Base-by-base conservation (phyloP, 2,888 invertebrate genomes). In the Salticus scenicus region DNA sequence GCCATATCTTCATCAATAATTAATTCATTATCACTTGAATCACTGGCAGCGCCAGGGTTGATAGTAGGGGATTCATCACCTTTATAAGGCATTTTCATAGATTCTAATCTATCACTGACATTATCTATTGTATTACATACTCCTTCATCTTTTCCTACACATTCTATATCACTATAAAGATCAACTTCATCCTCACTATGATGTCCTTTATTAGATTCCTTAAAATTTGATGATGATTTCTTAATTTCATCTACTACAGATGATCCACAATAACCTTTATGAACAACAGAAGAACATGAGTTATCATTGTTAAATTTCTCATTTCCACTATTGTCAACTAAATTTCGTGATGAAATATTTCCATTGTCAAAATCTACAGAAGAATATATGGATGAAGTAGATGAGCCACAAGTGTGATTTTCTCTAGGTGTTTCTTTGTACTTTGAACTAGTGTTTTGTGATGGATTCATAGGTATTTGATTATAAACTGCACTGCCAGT, bases 121-220 rank as follows among this genome's bases (percentile, higher is more conserved):
- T 51, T 67, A 4, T 57, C 57, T 24, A 57, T 57, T 1, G 57
- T 57, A 24, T 57, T 57, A 57, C 24, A 57, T 5, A 24, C 57
- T 24, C 73, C 67, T 0, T 90, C 90, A 20, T 90, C 90, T 64
- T 88, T 89, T 0, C 90, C 90, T 0, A 90, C 90, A 70, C 64
- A 88, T 89, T 94, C 94, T 66, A 94, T 93, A 88, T 94, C 94
- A 87, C 93, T 93, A 89, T 94, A 94, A 88, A 94, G 93, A 89
- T 94, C 94, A 51, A 93, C 92, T 87, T 94, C 93, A 57, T 91
- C 91, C 63, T 88, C 88, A 79, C 86, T 88, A 10, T 87, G 87
- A 20, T 79, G 78, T 30, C 75, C 30, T 37, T 80, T 81, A 51
- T 42, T 66, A 41, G 69, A 14, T 27, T 85, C 73, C 28, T 79